These are phyloP conservation scores for Manis pentadactyla DNA, from an alignment of 2,797 vertebrate genomes.

Conservation along the genomic window DNA sequence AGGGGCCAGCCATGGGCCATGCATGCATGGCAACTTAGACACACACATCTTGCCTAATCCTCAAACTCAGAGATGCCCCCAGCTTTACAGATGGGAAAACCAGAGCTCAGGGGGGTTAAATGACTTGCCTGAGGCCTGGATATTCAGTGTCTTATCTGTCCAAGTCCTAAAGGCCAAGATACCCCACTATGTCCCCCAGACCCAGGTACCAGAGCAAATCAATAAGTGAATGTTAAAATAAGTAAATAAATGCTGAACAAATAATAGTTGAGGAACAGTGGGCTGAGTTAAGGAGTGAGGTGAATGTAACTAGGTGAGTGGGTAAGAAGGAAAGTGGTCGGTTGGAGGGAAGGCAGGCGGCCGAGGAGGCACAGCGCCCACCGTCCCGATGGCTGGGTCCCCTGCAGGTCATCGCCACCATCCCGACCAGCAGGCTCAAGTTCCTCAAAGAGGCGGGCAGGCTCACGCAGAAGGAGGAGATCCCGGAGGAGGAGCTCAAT, in stretches of 20 bases:
- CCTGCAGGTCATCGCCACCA: constrained; percentile 93
- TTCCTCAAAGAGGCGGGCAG: constrained; percentile 96
- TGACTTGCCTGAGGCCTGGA: not conserved
- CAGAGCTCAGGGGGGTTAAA: not conserved
- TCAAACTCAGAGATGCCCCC: not conserved
- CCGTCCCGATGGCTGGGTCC: not conserved
- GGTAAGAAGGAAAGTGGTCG: not conserved
- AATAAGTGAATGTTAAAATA: not conserved
- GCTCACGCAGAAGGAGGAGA: constrained; percentile 95
- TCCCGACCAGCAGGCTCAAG: constrained; percentile 96
- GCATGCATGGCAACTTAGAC: not conserved
- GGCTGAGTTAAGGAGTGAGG: not conserved
- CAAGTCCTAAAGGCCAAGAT: not conserved
- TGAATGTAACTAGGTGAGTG: not conserved
- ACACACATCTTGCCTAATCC: not conserved
- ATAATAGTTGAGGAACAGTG: not conserved
- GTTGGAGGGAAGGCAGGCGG: not conserved
- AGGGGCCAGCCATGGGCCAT: not conserved
- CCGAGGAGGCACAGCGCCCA: not conserved
- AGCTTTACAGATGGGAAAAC: not conserved
- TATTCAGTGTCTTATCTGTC: not conserved
- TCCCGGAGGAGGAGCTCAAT: constrained; percentile 94
- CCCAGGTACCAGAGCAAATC: not conserved
- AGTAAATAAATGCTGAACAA: too few relatives aligned
- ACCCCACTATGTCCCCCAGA: not conserved